phyloP scores from a whole-genome alignment of 1,140 invertebrate genomes.

The Anastrepha ludens region DNA sequence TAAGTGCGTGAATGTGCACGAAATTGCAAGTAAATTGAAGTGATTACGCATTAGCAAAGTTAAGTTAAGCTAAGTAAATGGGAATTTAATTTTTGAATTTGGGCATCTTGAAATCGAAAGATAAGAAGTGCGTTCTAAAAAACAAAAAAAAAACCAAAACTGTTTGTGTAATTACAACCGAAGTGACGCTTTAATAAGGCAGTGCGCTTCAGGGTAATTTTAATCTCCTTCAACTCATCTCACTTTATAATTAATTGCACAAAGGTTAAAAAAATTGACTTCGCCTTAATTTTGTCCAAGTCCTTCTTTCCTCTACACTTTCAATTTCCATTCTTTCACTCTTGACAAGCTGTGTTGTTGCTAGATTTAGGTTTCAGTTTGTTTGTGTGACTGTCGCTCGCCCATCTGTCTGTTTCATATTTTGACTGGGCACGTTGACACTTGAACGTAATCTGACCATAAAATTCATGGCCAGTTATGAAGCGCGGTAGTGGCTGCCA shows the following conservation, averaged over 20 bases:
- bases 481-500: background rate
- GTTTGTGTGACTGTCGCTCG: background rate
- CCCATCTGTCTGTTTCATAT: background rate
- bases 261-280: constrained; percentile 42
- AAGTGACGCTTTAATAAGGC: background rate
- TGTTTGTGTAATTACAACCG: too few relatives aligned
- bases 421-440: constrained; percentile 30
- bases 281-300: background rate
- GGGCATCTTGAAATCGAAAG: background rate
- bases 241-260: constrained; percentile 29
- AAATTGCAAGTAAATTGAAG: constrained; percentile 8
- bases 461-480: constrained; percentile 21
- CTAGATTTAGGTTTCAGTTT: background rate
- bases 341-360: constrained; percentile 3
- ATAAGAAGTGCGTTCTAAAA: too few relatives aligned
- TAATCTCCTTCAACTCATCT: constrained; percentile 30
- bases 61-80: background rate
- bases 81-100: background rate
- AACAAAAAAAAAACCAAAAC: too few relatives aligned
- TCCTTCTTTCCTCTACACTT: background rate
- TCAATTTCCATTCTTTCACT: background rate
- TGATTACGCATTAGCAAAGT: constrained; percentile 20
- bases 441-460: constrained; percentile 45
- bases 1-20: background rate
- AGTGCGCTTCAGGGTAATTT: background rate